Evolutionary conservation across 2,888 invertebrate species (phyloP), one percentile per base, ranked within the genome.

Genomic region (Oscheius myriophilus): DNA sequence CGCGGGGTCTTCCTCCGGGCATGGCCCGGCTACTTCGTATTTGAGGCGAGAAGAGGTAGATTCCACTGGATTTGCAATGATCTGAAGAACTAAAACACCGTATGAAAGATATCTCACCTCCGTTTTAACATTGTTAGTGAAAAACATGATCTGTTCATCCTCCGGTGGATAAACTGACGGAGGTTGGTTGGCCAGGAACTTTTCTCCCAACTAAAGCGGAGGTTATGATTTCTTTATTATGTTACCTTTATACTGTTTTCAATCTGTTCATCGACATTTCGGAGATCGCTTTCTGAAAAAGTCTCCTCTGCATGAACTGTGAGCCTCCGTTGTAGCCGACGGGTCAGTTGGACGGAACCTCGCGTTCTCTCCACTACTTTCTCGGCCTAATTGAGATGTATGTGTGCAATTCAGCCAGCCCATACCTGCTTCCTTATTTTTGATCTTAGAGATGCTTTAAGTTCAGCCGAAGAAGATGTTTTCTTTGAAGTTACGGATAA

Each of bases 291-390:
- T 49, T 77, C 74, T 39, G 74, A 68, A 42, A 73, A 33, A 4
- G 67, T 53, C 23, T 76, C 76, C 33, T 76, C 74, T 23, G 68
- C 61, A 41, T 73, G 73, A 2, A 71, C 71, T n/a, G 75, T 75
- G 26, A 73, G 70, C 45, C 73, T 57, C 55, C 79, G 67, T 26
- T 75, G 72, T 0, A 80, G 55, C 64, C 80, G 49, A 51, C 70
- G 67, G 43, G 71, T 74, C 67, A 83, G 65, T 52, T 82, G 81
- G 6, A 81, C 80, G 46, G 79, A 79, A 41, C 81, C 82, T n/a
- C 81, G 71, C 39, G 78, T 82, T 49, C 78, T 72, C 57, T 79
- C 79, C 14, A 83, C 79, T 25, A 80, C 73, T 49, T 77, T 72
- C 54, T 77, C 72, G 0, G 76, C 76, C 58, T 42, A 11, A 9